Evolutionary conservation across 2,888 invertebrate genomes (phyloP).

Genomic region (Clusia tigrina): DNA sequence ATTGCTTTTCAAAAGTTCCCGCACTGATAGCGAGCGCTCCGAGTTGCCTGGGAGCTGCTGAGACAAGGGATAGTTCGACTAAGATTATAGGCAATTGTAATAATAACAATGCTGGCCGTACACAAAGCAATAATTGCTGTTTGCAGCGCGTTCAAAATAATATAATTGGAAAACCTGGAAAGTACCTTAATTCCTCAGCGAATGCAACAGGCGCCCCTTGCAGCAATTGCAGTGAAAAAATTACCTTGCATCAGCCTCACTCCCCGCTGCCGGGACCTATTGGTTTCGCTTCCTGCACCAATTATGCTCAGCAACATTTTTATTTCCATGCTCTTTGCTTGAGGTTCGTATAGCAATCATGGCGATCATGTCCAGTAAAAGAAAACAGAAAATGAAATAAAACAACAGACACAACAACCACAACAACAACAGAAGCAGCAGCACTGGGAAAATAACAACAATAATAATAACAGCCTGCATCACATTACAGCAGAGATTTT

Average conservation of each 20-base stretch:
- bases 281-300: conserved; percentile 26
- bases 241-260: background rate
- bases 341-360: conserved; percentile 25
- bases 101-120: background rate
- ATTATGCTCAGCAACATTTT: conserved; percentile 29
- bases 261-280: conserved; percentile 10
- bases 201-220: background rate
- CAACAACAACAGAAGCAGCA: conserved; percentile 16
- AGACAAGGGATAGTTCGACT: background rate
- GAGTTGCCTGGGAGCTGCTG: background rate
- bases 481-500: no score
- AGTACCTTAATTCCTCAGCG: no score
- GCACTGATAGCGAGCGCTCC: background rate
- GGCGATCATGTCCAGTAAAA: conserved; percentile 15
- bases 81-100: background rate
- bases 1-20: conserved; percentile 20
- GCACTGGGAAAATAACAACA: conserved; percentile 16
- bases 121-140: background rate
- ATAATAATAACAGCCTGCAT: conserved; percentile 22
- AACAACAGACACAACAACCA: conserved; percentile 30
- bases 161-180: conserved; percentile 7
- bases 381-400: background rate
- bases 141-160: background rate
- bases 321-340: conserved; percentile 19
- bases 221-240: background rate